Conservation (phyloP, 2,888 invertebrate genomes). For the Chrysodeixis includens region DNA sequence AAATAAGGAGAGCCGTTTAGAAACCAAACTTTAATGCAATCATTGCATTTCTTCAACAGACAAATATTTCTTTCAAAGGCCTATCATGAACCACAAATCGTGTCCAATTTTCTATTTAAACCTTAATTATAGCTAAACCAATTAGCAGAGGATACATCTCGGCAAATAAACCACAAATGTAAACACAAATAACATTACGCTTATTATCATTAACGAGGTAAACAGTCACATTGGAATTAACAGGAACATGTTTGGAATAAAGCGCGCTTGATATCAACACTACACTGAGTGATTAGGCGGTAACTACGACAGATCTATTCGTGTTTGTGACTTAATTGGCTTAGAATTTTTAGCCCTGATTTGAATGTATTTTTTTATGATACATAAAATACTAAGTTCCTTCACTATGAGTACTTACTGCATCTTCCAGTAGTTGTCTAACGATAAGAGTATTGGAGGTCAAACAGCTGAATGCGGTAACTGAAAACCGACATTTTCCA, state of each 20-base stretch:
- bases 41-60: too few species aligned
- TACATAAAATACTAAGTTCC: too few species aligned
- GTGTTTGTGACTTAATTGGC: too few species aligned
- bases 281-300: neutral
- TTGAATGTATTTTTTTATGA: too few species aligned
- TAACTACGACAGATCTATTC: neutral
- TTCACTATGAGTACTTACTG: too few species aligned
- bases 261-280: neutral
- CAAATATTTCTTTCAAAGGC: too few species aligned
- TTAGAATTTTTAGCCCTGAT: neutral
- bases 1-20: too few species aligned
- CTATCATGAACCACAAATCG: neutral
- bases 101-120: neutral
- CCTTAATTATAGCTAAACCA: neutral
- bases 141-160: slow-evolving; percentile 13
- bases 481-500: too few species aligned
- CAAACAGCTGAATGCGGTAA: too few species aligned
- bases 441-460: too few species aligned
- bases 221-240: slow-evolving; percentile 22
- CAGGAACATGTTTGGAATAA: slow-evolving; percentile 11
- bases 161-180: slow-evolving; percentile 9
- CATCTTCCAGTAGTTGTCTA: too few species aligned
- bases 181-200: slow-evolving; percentile 20
- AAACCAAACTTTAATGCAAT: too few species aligned
- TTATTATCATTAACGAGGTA: slow-evolving; percentile 34